phyloP scores from a whole-genome alignment of 2,113 vertebrate genomes.

The Micromys minutus region DNA sequence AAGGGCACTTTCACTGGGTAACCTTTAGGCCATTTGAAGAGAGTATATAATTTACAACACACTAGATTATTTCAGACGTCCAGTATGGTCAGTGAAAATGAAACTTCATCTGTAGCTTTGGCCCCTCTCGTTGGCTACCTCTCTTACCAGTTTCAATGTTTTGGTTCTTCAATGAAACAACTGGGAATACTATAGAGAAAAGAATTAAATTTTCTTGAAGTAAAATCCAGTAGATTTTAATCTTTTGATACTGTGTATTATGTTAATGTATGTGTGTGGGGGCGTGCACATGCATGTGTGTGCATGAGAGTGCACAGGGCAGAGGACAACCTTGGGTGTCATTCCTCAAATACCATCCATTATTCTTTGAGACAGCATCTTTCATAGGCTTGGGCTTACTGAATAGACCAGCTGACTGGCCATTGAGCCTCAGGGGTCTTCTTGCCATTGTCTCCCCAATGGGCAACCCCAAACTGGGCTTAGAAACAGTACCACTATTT shows the following conservation, averaged over 20 bases:
- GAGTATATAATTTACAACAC: not conserved
- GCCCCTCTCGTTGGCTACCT: not conserved
- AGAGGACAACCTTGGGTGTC: not conserved
- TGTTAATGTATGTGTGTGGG: not conserved
- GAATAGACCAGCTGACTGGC: not conserved
- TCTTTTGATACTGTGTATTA: no score
- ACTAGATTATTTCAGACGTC: not conserved
- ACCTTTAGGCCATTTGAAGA: not conserved
- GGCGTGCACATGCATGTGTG: not conserved
- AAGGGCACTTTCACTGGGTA: not conserved
- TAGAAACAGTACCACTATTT: not conserved
- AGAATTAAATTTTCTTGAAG: not conserved
- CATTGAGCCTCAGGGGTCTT: not conserved
- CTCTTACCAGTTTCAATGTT: slow-evolving; percentile 23
- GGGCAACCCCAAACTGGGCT: not conserved
- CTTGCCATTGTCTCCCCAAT: not conserved
- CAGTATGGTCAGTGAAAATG: not conserved
- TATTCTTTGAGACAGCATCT: not conserved
- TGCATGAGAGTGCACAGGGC: no score
- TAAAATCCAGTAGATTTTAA: not conserved
- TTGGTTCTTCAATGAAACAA: slow-evolving; percentile 27
- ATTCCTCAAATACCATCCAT: not conserved
- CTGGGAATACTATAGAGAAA: not conserved
- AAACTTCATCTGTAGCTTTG: not conserved
- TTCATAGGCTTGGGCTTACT: not conserved